Evolutionary conservation across 2,888 invertebrate genomes (phyloP), one percentile per base, ranked within the genome.

Genomic region (Sarcophaga subvicina): DNA sequence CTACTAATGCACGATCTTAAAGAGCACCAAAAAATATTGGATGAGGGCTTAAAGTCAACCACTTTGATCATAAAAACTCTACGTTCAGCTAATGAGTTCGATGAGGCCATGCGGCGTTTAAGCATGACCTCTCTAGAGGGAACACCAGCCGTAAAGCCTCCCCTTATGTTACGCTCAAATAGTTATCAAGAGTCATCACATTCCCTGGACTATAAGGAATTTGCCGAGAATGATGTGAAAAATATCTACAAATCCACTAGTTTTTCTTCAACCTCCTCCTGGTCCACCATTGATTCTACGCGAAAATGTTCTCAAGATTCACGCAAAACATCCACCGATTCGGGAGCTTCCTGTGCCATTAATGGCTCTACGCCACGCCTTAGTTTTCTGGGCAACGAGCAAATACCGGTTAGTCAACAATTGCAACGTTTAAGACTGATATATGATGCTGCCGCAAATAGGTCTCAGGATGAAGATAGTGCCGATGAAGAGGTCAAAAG

Each of bases 401-500:
- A 91, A 22, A 90, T 92, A 14, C 90, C 92, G 0, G 90, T 93
- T 0, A 93, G 92, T 69, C 93, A 93, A 70, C 93, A 93, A 80
- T 72, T 93, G 66, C 91, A 93, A 3, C 93, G 93, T 27, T 71
- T 93, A 75, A 89, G 93, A 3, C 89, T 92, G 3, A 90, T 94
- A 54, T 93, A 93, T 81, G 93, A 94, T 72, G 91, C 91, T 6
- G 91, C 93, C 8, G 91, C 91, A 4, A 91, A 54, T 17, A 54
- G 93, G 59, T 94, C 94, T 76, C 94, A 94, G 83, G 93, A 94
- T 84, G 91, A 90, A 25, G 95, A 94, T 60, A 94, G 94, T 78
- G 95, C 95, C 5, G 95, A 95, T 89, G 95, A 95, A 90, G 95
- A 95, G 90, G 95, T 95, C 1, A 94, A 95, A 89, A 94, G 94